A percentile compares a stretch with the other conserved stretches of the same genome.
Conservation (phyloP, 2,888 invertebrate species). For the Catocala fraxini region DNA sequence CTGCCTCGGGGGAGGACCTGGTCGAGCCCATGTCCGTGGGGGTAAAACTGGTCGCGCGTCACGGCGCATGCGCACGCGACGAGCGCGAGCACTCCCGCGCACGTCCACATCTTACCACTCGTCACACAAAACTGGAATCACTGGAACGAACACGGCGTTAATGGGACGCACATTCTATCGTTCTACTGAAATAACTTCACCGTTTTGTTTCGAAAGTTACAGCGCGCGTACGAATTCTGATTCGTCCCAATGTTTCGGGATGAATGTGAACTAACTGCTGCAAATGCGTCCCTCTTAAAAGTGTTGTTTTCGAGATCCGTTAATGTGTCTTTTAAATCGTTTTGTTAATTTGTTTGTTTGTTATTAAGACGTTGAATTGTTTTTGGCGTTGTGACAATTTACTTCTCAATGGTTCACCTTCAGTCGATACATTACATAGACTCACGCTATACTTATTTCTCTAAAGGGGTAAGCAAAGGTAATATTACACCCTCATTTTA, state of each 20-base stretch:
- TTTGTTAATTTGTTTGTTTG: conserved; percentile 6
- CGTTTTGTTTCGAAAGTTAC: conserved; percentile 49
- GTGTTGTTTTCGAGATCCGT: neutral
- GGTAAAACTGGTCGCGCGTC: conserved; percentile 88
- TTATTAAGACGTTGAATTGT: neutral
- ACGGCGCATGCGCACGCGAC: conserved; percentile 74
- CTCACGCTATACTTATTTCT: too few relatives aligned
- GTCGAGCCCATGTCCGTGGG: conserved; percentile 87
- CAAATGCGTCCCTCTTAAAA: conserved; percentile 13
- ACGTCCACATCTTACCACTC: conserved; percentile 78
- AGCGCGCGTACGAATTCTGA: conserved; percentile 25
- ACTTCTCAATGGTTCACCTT: too few relatives aligned
- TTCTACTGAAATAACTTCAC: conserved; percentile 47
- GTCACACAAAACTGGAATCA: conserved; percentile 62
- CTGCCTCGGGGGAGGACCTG: conserved; percentile 84
- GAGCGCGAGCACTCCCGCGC: conserved; percentile 68
- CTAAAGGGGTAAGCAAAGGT: too few relatives aligned
- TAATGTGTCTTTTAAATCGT: neutral
- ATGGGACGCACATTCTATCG: conserved; percentile 42
- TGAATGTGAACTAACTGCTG: conserved; percentile 27
- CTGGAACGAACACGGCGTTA: conserved; percentile 49
- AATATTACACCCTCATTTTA: too few relatives aligned
- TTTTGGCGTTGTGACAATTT: neutral
- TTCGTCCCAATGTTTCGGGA: conserved; percentile 34
- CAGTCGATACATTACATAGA: too few relatives aligned